Conservation (phyloP, 35 echinoderm and acorn worm species). For the Hemicentrotus pulcherrimus region DNA sequence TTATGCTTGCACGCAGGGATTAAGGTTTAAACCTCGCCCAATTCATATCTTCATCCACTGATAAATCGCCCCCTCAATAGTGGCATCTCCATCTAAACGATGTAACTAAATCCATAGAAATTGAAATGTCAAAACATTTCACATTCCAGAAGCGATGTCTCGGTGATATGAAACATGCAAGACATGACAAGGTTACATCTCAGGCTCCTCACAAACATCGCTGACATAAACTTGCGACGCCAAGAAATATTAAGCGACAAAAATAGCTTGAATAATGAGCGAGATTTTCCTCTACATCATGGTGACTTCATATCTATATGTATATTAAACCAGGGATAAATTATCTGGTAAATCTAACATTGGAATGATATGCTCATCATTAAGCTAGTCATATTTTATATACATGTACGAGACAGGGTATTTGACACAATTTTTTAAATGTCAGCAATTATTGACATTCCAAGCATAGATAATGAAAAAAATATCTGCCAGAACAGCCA, state of each 20-base stretch:
- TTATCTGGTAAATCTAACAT: background rate
- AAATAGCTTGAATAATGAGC: background rate
- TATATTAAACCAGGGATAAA: background rate
- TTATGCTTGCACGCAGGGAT: background rate
- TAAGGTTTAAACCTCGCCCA: background rate
- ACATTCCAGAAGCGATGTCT: slow-evolving; percentile 16
- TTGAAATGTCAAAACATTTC: slow-evolving; percentile 19
- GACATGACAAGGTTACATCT: background rate
- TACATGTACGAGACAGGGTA: no score
- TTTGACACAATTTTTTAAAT: no score
- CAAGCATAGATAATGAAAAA: background rate
- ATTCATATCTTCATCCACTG: background rate
- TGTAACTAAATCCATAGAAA: slow-evolving; percentile 1
- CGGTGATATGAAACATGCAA: slow-evolving; percentile 2
- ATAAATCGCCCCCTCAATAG: background rate
- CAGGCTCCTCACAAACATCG: background rate
- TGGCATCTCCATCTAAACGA: background rate
- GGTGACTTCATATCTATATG: background rate
- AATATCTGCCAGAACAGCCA: background rate
- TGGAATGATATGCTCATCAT: background rate
- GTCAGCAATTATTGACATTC: no score
- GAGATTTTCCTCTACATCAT: background rate
- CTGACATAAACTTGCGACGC: background rate
- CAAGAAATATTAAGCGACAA: background rate
- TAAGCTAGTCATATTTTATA: background rate